Evolutionary conservation across 2,797 vertebrate species (phyloP), one percentile per base, ranked within the genome.

Genomic region (Amphiprion clarkii): DNA sequence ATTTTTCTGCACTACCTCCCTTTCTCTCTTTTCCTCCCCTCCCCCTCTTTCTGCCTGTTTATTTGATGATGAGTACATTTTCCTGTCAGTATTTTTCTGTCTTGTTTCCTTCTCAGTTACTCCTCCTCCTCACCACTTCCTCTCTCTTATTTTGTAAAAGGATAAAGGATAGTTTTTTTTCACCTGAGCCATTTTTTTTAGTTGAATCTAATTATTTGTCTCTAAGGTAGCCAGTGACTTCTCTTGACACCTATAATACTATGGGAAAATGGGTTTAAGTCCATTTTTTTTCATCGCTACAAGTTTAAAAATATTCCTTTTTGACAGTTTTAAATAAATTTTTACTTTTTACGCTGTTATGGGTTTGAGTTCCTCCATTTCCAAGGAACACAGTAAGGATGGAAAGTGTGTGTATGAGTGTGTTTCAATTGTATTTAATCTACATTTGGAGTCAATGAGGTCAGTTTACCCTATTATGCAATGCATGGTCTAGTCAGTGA

Each of bases 11-110:
- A 0, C 19, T 71, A n/a, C 25, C 25, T 10, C n/a, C 17, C 17
- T 33, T 4, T 39, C 14, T 39, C 10, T 62, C 21, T 40, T 5
- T 31, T 21, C 23, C 21, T 21, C 51, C 57, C 36, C 64, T 21
- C 53, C 51, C 54, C 46, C 25, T 40, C 4, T 25, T 27, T 19
- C 2, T 53, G n/a, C 49, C 36, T 19, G n/a, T 79, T 31, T 65
- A 33, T 63, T 17, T 55, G n/a, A 76, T 70, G 44, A 85, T 67
- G 58, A 76, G 23, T 36, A 60, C 33, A 51, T 70, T 82, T 83
- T 55, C 31, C 36, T 23, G 2, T 79, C 67, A 63, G 29, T 61
- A 48, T 62, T 46, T 49, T 33, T 48, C 16, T 40, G 8, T 17
- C 52, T 53, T 23, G 8, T 48, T 55, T 44, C 0, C 29, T 39